Evolutionary conservation across 2,888 invertebrate species (phyloP).

Genomic region (Ectobius pallidus): DNA sequence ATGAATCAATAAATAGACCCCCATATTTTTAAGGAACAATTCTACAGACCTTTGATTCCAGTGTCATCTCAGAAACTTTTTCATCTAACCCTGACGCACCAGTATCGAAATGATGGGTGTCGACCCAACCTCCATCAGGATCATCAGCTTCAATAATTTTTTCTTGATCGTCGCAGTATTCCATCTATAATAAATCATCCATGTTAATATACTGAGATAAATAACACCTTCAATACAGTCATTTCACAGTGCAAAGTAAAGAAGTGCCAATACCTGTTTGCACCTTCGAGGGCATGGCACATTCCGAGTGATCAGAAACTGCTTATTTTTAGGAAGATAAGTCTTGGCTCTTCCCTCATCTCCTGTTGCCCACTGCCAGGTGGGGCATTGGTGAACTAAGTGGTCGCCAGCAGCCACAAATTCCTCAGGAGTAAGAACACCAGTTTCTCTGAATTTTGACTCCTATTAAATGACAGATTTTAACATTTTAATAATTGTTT

Average conservation of each 20-base stretch:
- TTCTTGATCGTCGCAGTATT: conserved; percentile 90
- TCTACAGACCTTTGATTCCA: conserved; percentile 61
- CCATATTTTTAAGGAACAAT: too few species aligned
- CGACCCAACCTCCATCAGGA: conserved; percentile 95
- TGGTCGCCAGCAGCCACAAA: conserved; percentile 99
- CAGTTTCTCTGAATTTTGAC: conserved; percentile 96
- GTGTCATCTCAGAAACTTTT: conserved; percentile 83
- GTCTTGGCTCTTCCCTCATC: conserved; percentile 87
- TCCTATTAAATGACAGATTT: conserved; percentile 72
- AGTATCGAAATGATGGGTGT: conserved; percentile 89
- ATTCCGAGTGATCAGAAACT: conserved; percentile 95
- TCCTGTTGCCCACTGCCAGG: conserved; percentile 98
- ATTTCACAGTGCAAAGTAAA: too few species aligned
- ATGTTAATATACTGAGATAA: too few species aligned
- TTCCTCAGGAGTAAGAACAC: conserved; percentile 98
- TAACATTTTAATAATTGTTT: too few species aligned
- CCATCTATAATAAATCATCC: conserved; percentile 69
- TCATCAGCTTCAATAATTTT: conserved; percentile 88
- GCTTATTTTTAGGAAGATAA: conserved; percentile 93
- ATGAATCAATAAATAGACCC: too few species aligned
- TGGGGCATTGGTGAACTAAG: conserved; percentile 97
- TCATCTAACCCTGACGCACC: conserved; percentile 73
- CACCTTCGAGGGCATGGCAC: conserved; percentile 96
- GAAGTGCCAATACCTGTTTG: conserved; percentile 88
- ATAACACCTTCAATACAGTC: too few species aligned